Evolutionary conservation across 2,888 invertebrate species (phyloP).

Genomic region (Leptopilina drosophilae): DNA sequence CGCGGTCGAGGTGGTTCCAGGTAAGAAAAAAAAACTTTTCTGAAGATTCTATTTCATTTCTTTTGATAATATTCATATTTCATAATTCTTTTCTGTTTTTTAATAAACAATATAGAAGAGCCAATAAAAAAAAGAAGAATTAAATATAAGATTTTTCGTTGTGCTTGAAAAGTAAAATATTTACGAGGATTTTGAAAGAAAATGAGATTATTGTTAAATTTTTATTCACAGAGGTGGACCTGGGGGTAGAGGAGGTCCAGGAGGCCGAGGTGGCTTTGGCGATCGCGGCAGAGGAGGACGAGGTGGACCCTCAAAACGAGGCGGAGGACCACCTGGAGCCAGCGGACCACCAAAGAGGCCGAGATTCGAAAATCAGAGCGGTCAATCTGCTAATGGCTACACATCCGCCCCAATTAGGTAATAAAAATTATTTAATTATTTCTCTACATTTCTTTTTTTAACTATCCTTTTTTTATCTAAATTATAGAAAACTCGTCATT

Average conservation of each 20-base stretch:
- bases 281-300: constrained; percentile 78
- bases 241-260: constrained; percentile 64
- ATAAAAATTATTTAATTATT: neutral
- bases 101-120: too few species aligned
- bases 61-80: too few species aligned
- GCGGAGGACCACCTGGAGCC: constrained; percentile 79
- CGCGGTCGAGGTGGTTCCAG: constrained; percentile 78
- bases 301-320: constrained; percentile 74
- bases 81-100: too few species aligned
- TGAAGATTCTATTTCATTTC: too few species aligned
- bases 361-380: constrained; percentile 72
- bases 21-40: constrained; percentile 51
- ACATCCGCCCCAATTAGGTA: constrained; percentile 49
- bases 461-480: too few species aligned
- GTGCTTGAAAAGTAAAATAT: too few species aligned
- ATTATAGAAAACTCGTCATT: too few species aligned
- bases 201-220: neutral
- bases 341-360: constrained; percentile 81
- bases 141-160: too few species aligned
- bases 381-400: constrained; percentile 73
- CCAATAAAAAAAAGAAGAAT: too few species aligned
- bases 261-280: constrained; percentile 77
- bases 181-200: neutral
- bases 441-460: neutral
- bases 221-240: constrained; percentile 61